A percentile compares a stretch with the other conserved stretches of the same genome.
Conservation (phyloP, 2,888 invertebrate genomes). For the Ceraclea dissimilis region DNA sequence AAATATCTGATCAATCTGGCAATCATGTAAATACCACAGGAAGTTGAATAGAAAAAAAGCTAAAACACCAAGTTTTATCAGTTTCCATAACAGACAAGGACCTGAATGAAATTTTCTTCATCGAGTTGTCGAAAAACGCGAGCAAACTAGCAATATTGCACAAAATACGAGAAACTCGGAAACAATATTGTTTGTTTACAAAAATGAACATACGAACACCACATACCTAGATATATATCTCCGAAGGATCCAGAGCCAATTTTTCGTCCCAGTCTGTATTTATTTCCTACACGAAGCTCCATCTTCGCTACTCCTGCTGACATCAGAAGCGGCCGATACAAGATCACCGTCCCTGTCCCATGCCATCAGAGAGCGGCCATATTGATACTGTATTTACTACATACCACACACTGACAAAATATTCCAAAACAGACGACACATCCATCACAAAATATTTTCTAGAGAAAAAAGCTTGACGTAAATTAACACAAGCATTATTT, state of each 20-base stretch:
- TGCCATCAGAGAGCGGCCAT: constrained; percentile 23
- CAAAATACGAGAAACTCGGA: background rate
- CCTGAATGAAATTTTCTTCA: too few species aligned
- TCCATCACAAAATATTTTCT: constrained; percentile 16
- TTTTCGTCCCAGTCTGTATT: constrained; percentile 96
- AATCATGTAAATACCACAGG: background rate
- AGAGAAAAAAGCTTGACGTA: constrained; percentile 11
- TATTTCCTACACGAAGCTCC: constrained; percentile 95
- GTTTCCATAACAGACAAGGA: too few species aligned
- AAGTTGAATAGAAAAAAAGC: background rate
- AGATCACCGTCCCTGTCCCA: constrained; percentile 18
- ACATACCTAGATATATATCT: constrained; percentile 94
- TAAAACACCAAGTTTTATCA: background rate
- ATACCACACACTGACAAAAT: constrained; percentile 18
- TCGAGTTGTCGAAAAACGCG: too few species aligned
- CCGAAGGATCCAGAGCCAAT: constrained; percentile 99
- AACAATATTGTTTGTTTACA: constrained; percentile 21
- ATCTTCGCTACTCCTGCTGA: constrained; percentile 39
- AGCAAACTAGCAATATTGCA: background rate
- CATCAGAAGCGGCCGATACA: constrained; percentile 21
- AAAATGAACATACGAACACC: constrained; percentile 1
- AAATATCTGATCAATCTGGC: background rate
- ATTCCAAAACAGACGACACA: constrained; percentile 4
- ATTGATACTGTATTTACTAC: constrained; percentile 23
- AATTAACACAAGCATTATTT: constrained; percentile 12